Percentiles rank a stretch among this genome's conserved stretches.
Evolutionary conservation across 2,113 vertebrate species (phyloP).

Genomic region (Oreochromis spilurus): DNA sequence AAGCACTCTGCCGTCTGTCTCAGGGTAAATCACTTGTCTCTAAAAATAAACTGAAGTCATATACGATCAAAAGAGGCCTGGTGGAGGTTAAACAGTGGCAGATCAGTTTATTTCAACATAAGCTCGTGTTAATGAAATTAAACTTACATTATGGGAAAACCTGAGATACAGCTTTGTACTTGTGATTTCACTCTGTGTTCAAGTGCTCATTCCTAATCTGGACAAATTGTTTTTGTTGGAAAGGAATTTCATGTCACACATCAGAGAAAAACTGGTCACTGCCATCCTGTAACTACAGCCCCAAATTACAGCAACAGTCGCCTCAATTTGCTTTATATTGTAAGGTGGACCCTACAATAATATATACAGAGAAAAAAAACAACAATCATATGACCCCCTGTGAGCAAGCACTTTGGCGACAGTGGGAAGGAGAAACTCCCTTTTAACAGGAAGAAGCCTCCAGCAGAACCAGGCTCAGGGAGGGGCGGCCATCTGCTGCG

Average conservation of each 20-base stretch:
- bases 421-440: neutral
- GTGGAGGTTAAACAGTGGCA: neutral
- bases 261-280: neutral
- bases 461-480: neutral
- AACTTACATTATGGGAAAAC: neutral
- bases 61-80: neutral
- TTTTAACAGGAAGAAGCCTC: neutral
- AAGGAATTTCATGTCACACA: neutral
- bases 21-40: conserved; percentile 25
- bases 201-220: neutral
- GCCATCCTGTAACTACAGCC: neutral
- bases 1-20: conserved; percentile 18
- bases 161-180: neutral
- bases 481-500: neutral
- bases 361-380: neutral
- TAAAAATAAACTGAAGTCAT: conserved; percentile 15
- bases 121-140: neutral
- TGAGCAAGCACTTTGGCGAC: neutral
- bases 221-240: neutral
- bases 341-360: neutral
- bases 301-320: neutral
- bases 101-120: neutral
- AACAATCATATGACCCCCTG: neutral
- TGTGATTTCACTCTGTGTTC: neutral
- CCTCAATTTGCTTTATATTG: neutral